Conservation (phyloP, 2,797 vertebrate genomes). For the Anguilla pacifica region DNA sequence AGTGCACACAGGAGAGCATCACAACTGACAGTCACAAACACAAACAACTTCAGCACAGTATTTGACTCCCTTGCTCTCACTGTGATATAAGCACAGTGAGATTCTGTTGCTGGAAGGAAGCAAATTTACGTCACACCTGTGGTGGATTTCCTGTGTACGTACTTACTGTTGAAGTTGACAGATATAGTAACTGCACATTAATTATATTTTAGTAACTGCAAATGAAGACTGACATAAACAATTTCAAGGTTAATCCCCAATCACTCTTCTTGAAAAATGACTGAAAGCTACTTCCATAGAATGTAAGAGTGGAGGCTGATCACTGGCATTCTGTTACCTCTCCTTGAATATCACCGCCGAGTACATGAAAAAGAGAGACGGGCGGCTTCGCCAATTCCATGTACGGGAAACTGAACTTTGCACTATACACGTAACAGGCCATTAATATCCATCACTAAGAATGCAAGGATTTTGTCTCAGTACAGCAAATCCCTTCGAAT, state of each 20-base stretch:
- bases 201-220: background rate
- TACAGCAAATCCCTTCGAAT: background rate
- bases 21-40: background rate
- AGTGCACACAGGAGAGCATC: constrained; percentile 25
- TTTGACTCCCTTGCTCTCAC: too few species aligned
- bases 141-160: background rate
- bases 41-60: background rate
- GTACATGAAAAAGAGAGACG: background rate
- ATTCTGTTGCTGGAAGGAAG: background rate
- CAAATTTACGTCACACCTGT: background rate
- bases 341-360: background rate
- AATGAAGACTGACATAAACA: background rate
- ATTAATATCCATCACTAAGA: background rate
- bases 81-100: background rate
- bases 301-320: background rate
- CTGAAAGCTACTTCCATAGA: background rate
- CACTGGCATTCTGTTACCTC: background rate
- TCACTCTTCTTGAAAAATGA: background rate
- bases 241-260: background rate
- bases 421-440: background rate
- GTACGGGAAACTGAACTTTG: background rate
- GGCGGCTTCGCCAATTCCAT: background rate
- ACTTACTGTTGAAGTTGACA: background rate
- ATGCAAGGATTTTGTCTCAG: background rate
- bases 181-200: background rate